Base-by-base conservation (phyloP, 1,140 invertebrate genomes). In the Pseudoatta argentina region DNA sequence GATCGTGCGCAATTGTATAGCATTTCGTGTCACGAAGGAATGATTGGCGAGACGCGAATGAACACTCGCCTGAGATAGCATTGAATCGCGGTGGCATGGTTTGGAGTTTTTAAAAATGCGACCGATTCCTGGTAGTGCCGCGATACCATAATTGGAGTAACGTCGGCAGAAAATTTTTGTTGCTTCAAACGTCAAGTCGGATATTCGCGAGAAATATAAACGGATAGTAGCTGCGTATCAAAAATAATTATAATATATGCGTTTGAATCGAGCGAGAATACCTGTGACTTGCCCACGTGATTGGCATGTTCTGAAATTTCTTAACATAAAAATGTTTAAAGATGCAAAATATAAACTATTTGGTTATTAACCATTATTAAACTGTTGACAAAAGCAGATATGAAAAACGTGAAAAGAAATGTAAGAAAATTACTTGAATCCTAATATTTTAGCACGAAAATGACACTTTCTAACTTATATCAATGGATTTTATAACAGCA, bases 21-120 rank as follows among this genome's bases (percentile, higher is more conserved):
- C 79, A 51, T 83, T 83, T 75, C 69, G 79, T 83, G 79, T 83
- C 79, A 83, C 79, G 79, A 83, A 83, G 79, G 69, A 61, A 83
- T 61, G 79, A 83, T 83, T 39, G 79, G 69, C 44, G 69, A 75
- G 72, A 83, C 69, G 69, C 69, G 79, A 61, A 75, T 83, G 73
- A 83, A 83, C 44, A 83, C 79, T 61, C 69, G 71, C 79, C 18
- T 48, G 69, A 24, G 34, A 83, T 75, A 61, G 79, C 69, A 83
- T 83, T 61, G 79, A 83, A 83, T 83, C 79, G 79, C 51, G 63
- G 78, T 51, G 75, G 30, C 30, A 53, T 21, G 79, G 14, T 83
- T 61, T 10, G 67, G 12, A 48, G 18, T 24, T 82, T 51, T 61
- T 18, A 34, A 75, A 83, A 83, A 51, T 21, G 14, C 55, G 30